phyloP scores from a whole-genome alignment of 2,888 invertebrate genomes.

The Tuberolachnus salignus region DNA sequence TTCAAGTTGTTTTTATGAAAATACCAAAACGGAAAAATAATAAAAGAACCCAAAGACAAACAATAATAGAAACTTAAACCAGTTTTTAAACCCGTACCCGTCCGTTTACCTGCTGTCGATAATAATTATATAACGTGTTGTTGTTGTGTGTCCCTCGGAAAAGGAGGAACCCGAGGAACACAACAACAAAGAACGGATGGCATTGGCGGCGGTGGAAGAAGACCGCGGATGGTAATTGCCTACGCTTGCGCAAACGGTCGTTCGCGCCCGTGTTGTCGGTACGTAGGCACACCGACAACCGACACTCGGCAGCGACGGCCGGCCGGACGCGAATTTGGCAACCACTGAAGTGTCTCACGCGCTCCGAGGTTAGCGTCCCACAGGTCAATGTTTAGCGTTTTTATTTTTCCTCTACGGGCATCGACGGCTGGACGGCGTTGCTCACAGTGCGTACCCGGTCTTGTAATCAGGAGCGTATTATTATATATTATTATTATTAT shows the following conservation, averaged over 20 bases:
- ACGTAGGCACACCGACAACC: background rate
- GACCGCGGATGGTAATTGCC: background rate
- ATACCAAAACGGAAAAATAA: no score
- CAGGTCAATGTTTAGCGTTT: slow-evolving; percentile 54
- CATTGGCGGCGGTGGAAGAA: no score
- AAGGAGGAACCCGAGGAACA: no score
- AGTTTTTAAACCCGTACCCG: background rate
- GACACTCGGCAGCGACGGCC: background rate
- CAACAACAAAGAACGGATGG: background rate
- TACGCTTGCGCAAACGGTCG: background rate
- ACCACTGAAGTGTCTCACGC: slow-evolving; percentile 55
- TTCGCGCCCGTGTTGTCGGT: background rate
- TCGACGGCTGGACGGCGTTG: background rate
- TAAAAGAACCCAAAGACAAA: no score
- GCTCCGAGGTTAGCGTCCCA: slow-evolving; percentile 55
- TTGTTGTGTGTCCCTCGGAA: background rate
- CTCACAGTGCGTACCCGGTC: background rate
- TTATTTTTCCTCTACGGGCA: background rate
- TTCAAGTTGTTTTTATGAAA: no score
- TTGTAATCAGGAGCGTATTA: background rate
- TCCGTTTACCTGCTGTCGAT: slow-evolving; percentile 2
- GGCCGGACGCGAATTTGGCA: slow-evolving; percentile 35
- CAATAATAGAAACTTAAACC: background rate
- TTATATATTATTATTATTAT: background rate
- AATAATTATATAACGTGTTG: background rate